phyloP scores from a whole-genome alignment of 2,797 vertebrate genomes.

The Aldrovandia affinis region DNA sequence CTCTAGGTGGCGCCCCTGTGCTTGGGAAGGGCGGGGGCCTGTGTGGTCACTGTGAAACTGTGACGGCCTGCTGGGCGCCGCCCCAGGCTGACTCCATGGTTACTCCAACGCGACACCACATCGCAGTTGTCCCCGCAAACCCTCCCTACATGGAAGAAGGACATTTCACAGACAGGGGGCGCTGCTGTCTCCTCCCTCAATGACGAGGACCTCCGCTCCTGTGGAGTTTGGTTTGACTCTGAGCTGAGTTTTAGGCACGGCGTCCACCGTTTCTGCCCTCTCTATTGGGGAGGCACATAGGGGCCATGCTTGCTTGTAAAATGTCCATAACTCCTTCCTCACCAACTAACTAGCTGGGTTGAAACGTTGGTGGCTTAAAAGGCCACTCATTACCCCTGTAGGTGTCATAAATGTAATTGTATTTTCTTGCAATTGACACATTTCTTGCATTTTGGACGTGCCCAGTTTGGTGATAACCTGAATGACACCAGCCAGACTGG shows the following conservation, averaged over 20 bases:
- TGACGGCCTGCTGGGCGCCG: conserved; percentile 44
- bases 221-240: conserved; percentile 8
- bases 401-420: conserved; percentile 19
- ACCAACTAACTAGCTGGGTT: not conserved
- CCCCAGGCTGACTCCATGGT: conserved; percentile 32
- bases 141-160: not conserved
- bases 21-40: conserved; percentile 93
- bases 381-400: not conserved
- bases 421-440: not conserved
- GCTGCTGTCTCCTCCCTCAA: not conserved
- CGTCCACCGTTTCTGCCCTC: not conserved
- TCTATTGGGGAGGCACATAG: not conserved
- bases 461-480: not conserved
- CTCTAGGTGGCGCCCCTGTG: conserved; percentile 91
- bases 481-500: not conserved
- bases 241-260: not conserved
- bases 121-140: not conserved
- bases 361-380: not conserved
- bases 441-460: not conserved
- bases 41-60: conserved; percentile 92
- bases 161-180: not conserved
- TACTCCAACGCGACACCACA: not conserved
- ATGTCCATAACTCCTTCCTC: not conserved
- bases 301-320: not conserved
- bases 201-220: conserved; percentile 1